Evolutionary conservation across 2,888 invertebrate genomes (phyloP).

Genomic region (Papilio gigon): DNA sequence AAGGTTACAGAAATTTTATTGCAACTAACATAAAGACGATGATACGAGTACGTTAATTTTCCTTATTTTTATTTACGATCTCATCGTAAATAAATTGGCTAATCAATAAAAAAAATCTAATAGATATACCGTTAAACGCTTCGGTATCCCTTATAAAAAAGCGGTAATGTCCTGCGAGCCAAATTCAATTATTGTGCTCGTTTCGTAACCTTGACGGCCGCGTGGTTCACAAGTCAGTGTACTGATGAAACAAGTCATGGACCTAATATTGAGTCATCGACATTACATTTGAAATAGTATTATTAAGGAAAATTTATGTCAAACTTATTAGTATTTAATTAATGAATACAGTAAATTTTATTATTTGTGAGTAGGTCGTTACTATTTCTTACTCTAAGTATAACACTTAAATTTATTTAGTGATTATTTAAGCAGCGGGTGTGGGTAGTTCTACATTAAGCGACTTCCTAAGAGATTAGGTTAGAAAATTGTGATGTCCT

Average conservation of each 20-base stretch:
- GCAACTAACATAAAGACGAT: too few species aligned
- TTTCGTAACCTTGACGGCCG: conserved; percentile 34
- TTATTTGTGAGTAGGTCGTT: too few species aligned
- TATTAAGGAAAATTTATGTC: neutral
- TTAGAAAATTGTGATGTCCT: too few species aligned
- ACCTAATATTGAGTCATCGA: conserved; percentile 19
- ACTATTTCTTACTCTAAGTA: too few species aligned
- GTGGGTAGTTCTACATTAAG: too few species aligned
- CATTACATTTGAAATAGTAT: conserved; percentile 1
- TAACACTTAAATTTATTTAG: too few species aligned
- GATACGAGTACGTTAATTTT: too few species aligned
- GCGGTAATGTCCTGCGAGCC: conserved; percentile 30
- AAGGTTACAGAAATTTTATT: neutral
- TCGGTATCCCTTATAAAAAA: conserved; percentile 28
- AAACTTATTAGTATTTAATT: neutral
- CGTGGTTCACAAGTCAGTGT: conserved; percentile 34
- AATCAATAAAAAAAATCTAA: conserved; percentile 33
- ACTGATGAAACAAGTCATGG: conserved; percentile 32
- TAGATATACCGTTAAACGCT: conserved; percentile 30
- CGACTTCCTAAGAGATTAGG: too few species aligned
- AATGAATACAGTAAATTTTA: neutral
- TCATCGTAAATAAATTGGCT: conserved; percentile 19
- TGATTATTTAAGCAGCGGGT: too few species aligned
- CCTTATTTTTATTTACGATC: conserved; percentile 13
- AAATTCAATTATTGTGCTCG: conserved; percentile 37